Conservation (phyloP, 2,113 vertebrate species). For the Elgaria multicarinata region DNA sequence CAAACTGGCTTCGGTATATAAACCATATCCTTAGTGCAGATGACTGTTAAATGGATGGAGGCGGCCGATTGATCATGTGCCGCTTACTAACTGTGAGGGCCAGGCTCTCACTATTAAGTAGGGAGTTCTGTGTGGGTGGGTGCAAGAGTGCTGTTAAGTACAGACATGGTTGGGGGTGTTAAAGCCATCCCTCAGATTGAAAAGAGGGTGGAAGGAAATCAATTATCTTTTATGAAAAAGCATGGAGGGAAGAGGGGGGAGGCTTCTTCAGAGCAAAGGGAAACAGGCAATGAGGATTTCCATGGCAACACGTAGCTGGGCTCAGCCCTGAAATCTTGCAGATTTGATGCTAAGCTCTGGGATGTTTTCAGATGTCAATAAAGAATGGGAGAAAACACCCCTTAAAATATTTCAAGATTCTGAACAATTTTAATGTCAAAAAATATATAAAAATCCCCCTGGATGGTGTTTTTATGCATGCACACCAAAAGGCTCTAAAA, state of each 20-base stretch:
- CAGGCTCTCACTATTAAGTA: background rate
- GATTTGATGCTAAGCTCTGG: background rate
- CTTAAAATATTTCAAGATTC: background rate
- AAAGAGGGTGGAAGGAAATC: constrained; percentile 14
- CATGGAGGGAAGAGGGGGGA: background rate
- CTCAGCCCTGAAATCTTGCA: background rate
- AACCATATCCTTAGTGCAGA: background rate
- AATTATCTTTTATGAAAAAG: constrained; percentile 23
- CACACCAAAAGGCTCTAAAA: background rate
- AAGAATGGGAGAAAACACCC: background rate
- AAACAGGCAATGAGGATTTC: constrained; percentile 27
- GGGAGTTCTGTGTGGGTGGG: background rate
- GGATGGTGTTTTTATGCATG: background rate
- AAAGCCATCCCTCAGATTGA: constrained; percentile 7
- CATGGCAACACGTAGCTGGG: background rate
- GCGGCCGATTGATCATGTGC: no score
- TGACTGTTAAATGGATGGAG: background rate
- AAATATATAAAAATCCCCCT: no score
- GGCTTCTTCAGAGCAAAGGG: constrained; percentile 13
- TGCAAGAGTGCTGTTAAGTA: background rate
- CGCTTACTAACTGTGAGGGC: background rate
- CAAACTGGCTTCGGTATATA: background rate
- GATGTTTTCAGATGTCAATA: background rate
- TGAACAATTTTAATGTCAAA: no score
- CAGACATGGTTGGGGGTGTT: background rate